Evolutionary conservation across 2,113 vertebrate species (phyloP).

Genomic region (Podilymbus podiceps): DNA sequence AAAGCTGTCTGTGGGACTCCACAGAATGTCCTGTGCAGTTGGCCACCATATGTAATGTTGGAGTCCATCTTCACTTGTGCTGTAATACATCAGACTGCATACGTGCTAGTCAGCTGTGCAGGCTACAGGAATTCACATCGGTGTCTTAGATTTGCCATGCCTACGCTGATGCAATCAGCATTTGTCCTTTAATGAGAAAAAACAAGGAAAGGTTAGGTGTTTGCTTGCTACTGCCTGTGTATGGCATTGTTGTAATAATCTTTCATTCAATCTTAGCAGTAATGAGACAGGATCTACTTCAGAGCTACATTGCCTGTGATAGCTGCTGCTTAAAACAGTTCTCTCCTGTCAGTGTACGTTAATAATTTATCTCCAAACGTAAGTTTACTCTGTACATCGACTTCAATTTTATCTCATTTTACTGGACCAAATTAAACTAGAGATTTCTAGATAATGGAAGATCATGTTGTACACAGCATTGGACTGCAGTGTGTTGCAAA

Average conservation of each 20-base stretch:
- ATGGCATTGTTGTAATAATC: fast-evolving
- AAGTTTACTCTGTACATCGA: neutral
- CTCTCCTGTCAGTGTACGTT: neutral
- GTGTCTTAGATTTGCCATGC: neutral
- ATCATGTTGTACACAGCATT: neutral
- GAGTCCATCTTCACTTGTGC: neutral
- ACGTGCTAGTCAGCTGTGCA: neutral
- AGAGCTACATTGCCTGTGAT: neutral
- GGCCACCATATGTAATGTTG: neutral
- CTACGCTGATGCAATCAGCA: neutral
- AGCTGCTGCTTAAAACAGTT: neutral
- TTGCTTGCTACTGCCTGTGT: neutral
- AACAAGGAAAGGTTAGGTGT: neutral
- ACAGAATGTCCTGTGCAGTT: neutral
- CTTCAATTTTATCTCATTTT: neutral
- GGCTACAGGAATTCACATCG: neutral
- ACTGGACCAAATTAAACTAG: neutral
- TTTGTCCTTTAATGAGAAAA: neutral
- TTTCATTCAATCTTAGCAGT: neutral
- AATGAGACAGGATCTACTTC: neutral
- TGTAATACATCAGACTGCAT: neutral
- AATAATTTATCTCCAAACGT: neutral
- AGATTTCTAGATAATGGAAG: neutral
- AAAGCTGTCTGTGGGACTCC: neutral
- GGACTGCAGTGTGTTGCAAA: neutral